A percentile compares a stretch with the other conserved stretches of the same genome.
Evolutionary conservation across 2,113 vertebrate genomes (phyloP).

Genomic region (Aphyosemion australe): DNA sequence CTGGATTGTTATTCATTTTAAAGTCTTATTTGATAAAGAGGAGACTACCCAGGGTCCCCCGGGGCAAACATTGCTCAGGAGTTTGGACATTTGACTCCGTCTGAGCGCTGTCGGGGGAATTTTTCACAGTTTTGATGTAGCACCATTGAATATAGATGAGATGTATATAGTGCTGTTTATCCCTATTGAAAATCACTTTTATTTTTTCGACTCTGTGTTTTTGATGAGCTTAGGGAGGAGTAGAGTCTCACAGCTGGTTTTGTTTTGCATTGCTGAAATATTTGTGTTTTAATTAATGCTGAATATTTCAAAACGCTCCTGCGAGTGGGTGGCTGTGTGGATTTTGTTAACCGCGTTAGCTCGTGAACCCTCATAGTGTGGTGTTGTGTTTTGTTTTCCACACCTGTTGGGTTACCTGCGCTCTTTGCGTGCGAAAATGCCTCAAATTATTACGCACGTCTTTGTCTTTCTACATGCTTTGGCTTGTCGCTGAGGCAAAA

Average conservation of each 20-base stretch:
- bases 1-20: constrained; percentile 45
- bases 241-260: not conserved
- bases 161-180: constrained; percentile 4
- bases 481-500: constrained; percentile 49
- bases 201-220: not conserved
- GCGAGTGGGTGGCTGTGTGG: not conserved
- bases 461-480: constrained; percentile 16
- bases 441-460: not conserved
- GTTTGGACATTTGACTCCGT: constrained; percentile 52
- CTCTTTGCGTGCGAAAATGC: constrained; percentile 4
- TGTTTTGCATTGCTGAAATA: no score
- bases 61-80: constrained; percentile 18
- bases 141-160: constrained; percentile 23
- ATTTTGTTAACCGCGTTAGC: constrained; percentile 1
- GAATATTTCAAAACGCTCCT: not conserved
- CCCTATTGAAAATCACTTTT: constrained; percentile 1
- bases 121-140: constrained; percentile 21
- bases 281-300: constrained; percentile 4
- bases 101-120: constrained; percentile 7
- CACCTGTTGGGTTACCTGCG: constrained; percentile 7
- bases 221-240: not conserved
- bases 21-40: constrained; percentile 33
- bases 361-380: constrained; percentile 6
- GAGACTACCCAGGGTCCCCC: constrained; percentile 8
- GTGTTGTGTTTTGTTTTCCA: not conserved